These are phyloP conservation scores for Galaxias olidus DNA, from an alignment of 2,797 vertebrate genomes.

Conservation along the genomic window DNA sequence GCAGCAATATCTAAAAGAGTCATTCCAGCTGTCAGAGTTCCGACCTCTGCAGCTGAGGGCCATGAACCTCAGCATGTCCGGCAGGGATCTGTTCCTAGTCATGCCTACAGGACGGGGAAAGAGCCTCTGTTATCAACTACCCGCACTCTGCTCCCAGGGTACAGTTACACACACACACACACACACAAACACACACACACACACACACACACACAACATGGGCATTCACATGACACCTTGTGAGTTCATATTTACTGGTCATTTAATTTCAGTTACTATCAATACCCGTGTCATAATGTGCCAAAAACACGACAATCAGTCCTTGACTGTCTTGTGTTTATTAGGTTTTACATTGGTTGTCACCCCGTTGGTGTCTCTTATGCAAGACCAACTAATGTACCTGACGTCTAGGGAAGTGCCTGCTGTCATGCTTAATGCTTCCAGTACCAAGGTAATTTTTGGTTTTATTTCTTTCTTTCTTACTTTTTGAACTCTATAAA, in stretches of 20 bases:
- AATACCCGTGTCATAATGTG: too few relatives aligned
- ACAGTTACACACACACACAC: conserved; percentile 21
- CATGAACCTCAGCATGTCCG: conserved; percentile 87
- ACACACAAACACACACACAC: not conserved
- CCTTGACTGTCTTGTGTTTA: conserved; percentile 1
- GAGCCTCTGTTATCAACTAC: conserved; percentile 95
- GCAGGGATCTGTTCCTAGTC: conserved; percentile 89
- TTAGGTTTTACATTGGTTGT: conserved; percentile 93
- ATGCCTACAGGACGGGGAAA: conserved; percentile 98
- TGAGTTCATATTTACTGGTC: too few relatives aligned
- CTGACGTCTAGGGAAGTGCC: conserved; percentile 82
- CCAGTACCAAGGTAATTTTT: conserved; percentile 85
- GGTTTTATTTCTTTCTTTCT: not conserved
- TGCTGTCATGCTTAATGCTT: conserved; percentile 86
- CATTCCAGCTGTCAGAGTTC: conserved; percentile 84
- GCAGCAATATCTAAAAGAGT: conserved; percentile 70
- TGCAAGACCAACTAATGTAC: conserved; percentile 97
- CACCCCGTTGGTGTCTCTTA: conserved; percentile 91
- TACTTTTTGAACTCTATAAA: not conserved
- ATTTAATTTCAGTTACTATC: too few relatives aligned
- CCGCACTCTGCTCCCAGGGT: conserved; percentile 90
- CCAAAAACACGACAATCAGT: not conserved
- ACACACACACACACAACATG: not conserved
- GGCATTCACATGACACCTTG: too few relatives aligned
- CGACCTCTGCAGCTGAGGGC: conserved; percentile 87